phyloP scores from a whole-genome alignment of 2,797 vertebrate genomes.

The Tapera naevia region DNA sequence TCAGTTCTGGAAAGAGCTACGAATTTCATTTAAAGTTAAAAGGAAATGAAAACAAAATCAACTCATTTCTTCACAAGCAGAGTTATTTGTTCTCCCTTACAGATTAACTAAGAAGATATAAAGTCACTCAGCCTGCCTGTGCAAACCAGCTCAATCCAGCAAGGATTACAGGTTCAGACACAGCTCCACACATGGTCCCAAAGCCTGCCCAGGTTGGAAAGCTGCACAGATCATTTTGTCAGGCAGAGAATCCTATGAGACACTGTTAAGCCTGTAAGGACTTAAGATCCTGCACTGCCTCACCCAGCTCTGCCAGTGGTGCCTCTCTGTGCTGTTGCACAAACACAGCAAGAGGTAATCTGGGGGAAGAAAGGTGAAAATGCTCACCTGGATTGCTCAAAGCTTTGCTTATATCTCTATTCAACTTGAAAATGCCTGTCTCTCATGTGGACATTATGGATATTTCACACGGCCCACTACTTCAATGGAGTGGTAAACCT shows the following conservation, averaged over 20 bases:
- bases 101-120: neutral
- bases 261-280: neutral
- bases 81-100: neutral
- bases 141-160: slow-evolving; percentile 1
- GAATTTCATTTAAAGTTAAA: neutral
- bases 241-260: neutral
- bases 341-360: neutral
- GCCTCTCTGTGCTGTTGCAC: neutral
- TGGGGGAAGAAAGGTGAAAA: neutral
- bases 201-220: neutral
- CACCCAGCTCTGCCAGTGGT: neutral
- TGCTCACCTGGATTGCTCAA: neutral
- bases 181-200: neutral
- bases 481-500: neutral
- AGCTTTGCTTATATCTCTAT: neutral
- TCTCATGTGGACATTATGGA: neutral
- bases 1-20: neutral
- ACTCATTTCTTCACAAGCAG: neutral
- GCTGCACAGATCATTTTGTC: neutral
- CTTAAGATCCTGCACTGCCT: neutral
- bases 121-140: neutral
- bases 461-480: neutral
- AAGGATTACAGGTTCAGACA: neutral
- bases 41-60: neutral
- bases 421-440: neutral